Conservation (phyloP, 2,888 invertebrate genomes). For the Philaethria dido region DNA sequence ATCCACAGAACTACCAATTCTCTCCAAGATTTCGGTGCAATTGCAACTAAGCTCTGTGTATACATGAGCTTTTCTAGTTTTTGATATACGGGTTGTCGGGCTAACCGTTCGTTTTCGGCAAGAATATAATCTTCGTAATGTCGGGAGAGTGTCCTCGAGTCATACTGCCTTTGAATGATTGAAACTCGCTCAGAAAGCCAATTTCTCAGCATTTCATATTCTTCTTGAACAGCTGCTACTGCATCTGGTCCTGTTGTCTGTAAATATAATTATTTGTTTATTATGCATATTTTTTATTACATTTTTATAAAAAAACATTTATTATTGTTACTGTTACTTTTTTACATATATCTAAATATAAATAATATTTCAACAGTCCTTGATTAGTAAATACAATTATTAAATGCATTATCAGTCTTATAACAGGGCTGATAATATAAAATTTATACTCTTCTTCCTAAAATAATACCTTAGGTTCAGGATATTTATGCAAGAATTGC, state of each 20-base stretch:
- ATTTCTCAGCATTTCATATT: conserved; percentile 90
- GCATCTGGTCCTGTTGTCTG: conserved; percentile 88
- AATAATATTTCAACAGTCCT: no score
- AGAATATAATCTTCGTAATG: conserved; percentile 92
- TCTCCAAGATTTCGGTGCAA: conserved; percentile 93
- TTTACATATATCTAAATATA: no score
- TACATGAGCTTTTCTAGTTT: conserved; percentile 92
- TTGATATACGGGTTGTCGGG: conserved; percentile 88
- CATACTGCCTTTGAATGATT: conserved; percentile 90
- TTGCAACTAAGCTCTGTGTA: conserved; percentile 91
- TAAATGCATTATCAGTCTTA: no score
- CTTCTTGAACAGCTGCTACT: conserved; percentile 90
- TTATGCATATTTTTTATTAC: no score
- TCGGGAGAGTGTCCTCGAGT: conserved; percentile 88
- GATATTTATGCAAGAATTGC: conserved; percentile 97
- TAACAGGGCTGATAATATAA: no score
- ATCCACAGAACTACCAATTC: conserved; percentile 92
- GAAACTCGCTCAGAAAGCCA: conserved; percentile 93
- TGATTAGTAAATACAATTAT: no score
- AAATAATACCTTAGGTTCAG: conserved; percentile 88
- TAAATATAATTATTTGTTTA: not conserved
- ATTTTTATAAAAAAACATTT: no score
- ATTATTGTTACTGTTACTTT: no score
- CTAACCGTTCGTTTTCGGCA: conserved; percentile 90
- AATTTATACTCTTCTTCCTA: not conserved